Percentiles rank a stretch among this genome's conserved stretches.
phyloP scores from a whole-genome alignment of 64 coral and sea anemone species.

The Stichodactyla mertensii region DNA sequence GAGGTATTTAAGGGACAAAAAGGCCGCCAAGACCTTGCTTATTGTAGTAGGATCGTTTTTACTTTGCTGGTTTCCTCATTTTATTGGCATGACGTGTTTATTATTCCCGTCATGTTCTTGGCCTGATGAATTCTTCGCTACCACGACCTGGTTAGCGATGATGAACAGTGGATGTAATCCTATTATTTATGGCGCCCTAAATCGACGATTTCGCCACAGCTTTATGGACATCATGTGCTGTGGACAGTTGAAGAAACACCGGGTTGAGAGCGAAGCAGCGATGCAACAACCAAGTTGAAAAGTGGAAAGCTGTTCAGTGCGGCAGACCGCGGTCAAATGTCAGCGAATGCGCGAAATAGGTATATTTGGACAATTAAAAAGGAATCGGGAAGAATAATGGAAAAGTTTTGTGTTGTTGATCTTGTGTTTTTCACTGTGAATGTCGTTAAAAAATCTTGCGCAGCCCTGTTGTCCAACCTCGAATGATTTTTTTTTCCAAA shows the following conservation, averaged over 20 bases:
- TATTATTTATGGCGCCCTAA: conserved; percentile 89
- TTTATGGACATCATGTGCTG: conserved; percentile 81
- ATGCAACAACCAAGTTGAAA: not conserved
- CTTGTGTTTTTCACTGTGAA: too few species aligned
- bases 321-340: too few species aligned
- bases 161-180: conserved; percentile 96
- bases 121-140: conserved; percentile 78
- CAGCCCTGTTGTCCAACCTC: too few species aligned
- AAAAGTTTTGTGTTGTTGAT: too few species aligned
- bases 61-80: conserved; percentile 90
- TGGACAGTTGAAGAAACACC: not conserved
- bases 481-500: too few species aligned
- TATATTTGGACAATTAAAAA: too few species aligned
- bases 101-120: conserved; percentile 50
- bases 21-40: conserved; percentile 75
- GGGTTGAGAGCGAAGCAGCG: not conserved
- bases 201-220: conserved; percentile 82
- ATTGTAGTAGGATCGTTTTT: conserved; percentile 85
- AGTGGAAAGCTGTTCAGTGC: too few species aligned
- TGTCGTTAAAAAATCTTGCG: too few species aligned
- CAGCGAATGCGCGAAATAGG: too few species aligned
- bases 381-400: too few species aligned
- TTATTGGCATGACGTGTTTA: conserved; percentile 89
- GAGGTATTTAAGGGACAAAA: conserved; percentile 51
- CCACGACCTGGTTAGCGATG: conserved; percentile 80